Conservation (phyloP, 1,140 invertebrate species). For the Bombus sylvicola region DNA sequence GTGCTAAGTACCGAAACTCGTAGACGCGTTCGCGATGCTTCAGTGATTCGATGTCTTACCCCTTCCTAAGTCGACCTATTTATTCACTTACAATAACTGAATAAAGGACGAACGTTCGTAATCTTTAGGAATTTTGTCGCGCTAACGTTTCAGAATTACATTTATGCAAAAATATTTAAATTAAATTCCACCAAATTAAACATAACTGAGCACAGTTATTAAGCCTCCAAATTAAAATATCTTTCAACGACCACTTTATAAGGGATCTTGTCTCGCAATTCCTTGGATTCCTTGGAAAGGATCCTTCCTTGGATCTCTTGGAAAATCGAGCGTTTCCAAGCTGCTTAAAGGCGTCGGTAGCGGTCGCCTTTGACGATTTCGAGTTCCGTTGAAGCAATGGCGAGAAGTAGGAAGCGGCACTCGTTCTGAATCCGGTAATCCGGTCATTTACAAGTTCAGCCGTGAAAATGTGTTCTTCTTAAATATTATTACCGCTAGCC, state of each 20-base stretch:
- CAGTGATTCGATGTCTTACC: background rate
- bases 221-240: background rate
- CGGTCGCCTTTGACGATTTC: constrained; percentile 53
- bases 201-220: background rate
- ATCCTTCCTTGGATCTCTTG: background rate
- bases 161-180: too few relatives aligned
- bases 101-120: too few relatives aligned
- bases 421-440: constrained; percentile 60
- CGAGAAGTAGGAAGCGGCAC: constrained; percentile 36
- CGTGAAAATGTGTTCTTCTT: constrained; percentile 62
- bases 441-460: constrained; percentile 57
- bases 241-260: background rate
- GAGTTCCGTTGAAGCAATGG: constrained; percentile 15
- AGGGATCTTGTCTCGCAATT: background rate
- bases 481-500: constrained; percentile 60
- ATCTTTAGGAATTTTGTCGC: background rate
- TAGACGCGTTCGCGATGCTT: background rate
- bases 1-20: background rate
- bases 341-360: constrained; percentile 8
- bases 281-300: too few relatives aligned
- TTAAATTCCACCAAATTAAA: background rate
- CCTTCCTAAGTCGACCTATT: background rate
- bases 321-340: constrained; percentile 9
- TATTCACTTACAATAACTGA: background rate
- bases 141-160: background rate